Conservation (phyloP, 1,140 invertebrate genomes). For the Drosophila kanapiae region DNA sequence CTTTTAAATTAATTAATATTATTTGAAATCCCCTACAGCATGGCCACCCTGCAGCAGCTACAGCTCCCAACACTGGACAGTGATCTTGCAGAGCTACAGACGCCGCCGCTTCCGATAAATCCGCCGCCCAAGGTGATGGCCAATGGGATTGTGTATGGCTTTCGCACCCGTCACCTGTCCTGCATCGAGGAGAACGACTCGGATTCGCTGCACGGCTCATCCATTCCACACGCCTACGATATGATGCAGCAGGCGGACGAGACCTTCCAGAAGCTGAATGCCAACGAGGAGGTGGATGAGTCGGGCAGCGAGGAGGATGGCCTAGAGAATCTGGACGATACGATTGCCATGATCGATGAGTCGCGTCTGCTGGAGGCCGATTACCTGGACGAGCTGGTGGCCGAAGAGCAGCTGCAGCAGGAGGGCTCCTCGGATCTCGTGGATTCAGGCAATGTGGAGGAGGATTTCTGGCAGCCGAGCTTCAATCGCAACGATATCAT, state of each 20-base stretch:
- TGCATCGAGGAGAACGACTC: conserved; percentile 85
- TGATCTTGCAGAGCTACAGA: conserved; percentile 45
- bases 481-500: conserved; percentile 78
- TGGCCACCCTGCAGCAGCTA: conserved; percentile 54
- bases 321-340: conserved; percentile 32
- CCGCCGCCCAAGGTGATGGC: conserved; percentile 54
- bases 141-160: conserved; percentile 77
- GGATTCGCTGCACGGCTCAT: conserved; percentile 77
- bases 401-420: conserved; percentile 44
- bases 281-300: conserved; percentile 49
- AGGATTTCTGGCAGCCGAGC: conserved; percentile 72
- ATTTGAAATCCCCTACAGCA: conserved; percentile 14
- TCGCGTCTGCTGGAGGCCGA: conserved; percentile 71
- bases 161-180: conserved; percentile 81
- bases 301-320: conserved; percentile 45
- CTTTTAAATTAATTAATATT: not conserved
- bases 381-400: conserved; percentile 78
- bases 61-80: conserved; percentile 21
- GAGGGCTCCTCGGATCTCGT: conserved; percentile 39
- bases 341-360: conserved; percentile 81
- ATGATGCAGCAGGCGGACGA: conserved; percentile 82
- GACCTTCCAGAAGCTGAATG: conserved; percentile 71
- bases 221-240: conserved; percentile 73
- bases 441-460: conserved; percentile 64
- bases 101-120: conserved; percentile 65